These are phyloP conservation scores for Ceratotherium simum DNA, from an alignment of 2,113 vertebrate genomes.

Conservation along the genomic window DNA sequence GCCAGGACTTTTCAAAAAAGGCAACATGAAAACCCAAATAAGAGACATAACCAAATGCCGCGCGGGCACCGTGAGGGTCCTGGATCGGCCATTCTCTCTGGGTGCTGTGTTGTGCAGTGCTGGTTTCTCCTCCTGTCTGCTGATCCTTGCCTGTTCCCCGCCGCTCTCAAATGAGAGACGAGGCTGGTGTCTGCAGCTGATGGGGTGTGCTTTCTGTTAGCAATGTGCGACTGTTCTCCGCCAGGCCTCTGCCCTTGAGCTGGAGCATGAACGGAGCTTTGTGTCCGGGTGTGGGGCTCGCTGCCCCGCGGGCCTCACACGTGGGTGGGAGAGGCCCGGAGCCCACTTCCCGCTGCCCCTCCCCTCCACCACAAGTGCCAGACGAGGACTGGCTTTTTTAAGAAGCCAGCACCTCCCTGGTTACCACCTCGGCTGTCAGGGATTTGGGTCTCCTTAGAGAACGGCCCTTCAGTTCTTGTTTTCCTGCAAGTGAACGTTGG, in stretches of 20 bases:
- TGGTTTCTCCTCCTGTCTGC: background rate
- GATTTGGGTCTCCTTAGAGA: background rate
- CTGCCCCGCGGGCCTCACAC: rapidly evolving
- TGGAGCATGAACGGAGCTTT: background rate
- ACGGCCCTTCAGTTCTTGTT: background rate
- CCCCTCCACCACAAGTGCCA: background rate
- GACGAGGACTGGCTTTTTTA: background rate
- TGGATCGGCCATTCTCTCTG: background rate
- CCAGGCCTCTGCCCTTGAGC: background rate
- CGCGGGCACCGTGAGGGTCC: background rate
- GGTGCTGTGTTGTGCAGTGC: background rate
- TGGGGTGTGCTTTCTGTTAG: background rate
- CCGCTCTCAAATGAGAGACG: background rate
- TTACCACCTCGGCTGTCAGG: background rate
- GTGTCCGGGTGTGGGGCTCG: background rate
- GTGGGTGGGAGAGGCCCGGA: background rate
- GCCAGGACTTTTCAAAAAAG: background rate
- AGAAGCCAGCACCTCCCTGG: background rate
- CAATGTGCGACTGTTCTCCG: background rate
- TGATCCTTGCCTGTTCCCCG: background rate
- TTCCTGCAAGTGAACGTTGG: background rate
- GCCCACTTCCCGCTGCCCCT: background rate
- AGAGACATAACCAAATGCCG: background rate
- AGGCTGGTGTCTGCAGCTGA: background rate
- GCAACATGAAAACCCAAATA: background rate